Evolutionary conservation across 2,888 invertebrate genomes (phyloP).

Genomic region (Fragum whitleyi): DNA sequence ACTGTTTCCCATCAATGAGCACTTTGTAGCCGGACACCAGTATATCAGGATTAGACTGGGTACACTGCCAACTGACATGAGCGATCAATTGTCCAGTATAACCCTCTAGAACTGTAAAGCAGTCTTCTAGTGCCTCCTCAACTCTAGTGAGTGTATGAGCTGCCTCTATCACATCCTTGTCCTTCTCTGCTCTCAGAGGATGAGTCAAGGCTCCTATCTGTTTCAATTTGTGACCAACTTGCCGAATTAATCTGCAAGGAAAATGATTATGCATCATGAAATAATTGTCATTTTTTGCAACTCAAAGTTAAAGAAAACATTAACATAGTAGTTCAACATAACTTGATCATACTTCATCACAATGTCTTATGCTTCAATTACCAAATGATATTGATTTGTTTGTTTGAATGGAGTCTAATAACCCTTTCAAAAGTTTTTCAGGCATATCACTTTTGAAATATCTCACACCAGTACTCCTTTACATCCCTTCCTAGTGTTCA

Average conservation of each 20-base stretch:
- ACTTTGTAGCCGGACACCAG: conserved; percentile 83
- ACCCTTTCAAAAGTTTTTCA: no score
- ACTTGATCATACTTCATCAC: no score
- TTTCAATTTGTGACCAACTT: conserved; percentile 80
- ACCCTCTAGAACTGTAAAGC: conserved; percentile 81
- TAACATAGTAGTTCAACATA: no score
- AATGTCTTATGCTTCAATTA: no score
- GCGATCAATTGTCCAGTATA: conserved; percentile 84
- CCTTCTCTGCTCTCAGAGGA: conserved; percentile 77
- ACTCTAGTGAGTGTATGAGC: conserved; percentile 81
- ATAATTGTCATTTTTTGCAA: no score
- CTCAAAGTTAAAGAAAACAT: no score
- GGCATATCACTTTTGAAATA: no score
- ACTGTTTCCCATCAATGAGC: conserved; percentile 85
- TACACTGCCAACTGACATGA: conserved; percentile 84
- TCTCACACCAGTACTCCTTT: no score
- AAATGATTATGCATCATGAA: not conserved
- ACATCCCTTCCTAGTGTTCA: no score
- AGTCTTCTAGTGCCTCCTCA: conserved; percentile 83
- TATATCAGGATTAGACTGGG: conserved; percentile 82
- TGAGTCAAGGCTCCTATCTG: conserved; percentile 78
- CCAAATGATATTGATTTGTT: no score
- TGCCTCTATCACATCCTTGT: conserved; percentile 76
- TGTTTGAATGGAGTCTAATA: no score
- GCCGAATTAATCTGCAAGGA: conserved; percentile 75